These are phyloP conservation scores for Machimus rusticus DNA, from an alignment of 2,888 invertebrate species.

Conservation along the genomic window DNA sequence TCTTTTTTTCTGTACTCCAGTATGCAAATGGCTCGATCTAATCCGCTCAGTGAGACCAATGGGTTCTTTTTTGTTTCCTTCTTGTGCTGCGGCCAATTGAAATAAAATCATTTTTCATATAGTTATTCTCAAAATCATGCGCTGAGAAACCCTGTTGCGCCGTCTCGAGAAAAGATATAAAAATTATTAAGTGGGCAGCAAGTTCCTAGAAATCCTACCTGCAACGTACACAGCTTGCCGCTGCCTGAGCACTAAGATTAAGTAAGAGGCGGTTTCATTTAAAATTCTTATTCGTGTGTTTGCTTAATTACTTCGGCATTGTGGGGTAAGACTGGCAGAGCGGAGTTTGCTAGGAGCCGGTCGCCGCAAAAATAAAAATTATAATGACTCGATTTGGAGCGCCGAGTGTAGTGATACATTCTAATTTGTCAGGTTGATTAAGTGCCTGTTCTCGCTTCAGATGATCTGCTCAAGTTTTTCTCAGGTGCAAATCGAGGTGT, in stretches of 20 bases:
- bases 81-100: background rate
- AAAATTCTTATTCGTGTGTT: slow-evolving; percentile 15
- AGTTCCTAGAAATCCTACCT: slow-evolving; percentile 38
- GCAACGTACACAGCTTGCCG: background rate
- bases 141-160: background rate
- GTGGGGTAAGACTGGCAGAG: background rate
- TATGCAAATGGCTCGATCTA: background rate
- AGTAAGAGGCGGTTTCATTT: slow-evolving; percentile 13
- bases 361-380: background rate
- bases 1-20: background rate
- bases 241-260: background rate
- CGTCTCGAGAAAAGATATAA: background rate
- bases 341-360: background rate
- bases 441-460: background rate
- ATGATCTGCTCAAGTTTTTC: background rate
- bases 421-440: slow-evolving; percentile 15
- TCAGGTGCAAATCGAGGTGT: background rate
- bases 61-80: background rate
- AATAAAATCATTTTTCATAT: background rate
- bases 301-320: background rate
- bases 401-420: background rate
- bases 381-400: slow-evolving; percentile 12
- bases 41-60: background rate
- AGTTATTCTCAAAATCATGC: background rate
- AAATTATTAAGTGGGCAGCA: slow-evolving; percentile 3